Conservation (phyloP, 2,888 invertebrate genomes). For the Perizoma affinitatum region DNA sequence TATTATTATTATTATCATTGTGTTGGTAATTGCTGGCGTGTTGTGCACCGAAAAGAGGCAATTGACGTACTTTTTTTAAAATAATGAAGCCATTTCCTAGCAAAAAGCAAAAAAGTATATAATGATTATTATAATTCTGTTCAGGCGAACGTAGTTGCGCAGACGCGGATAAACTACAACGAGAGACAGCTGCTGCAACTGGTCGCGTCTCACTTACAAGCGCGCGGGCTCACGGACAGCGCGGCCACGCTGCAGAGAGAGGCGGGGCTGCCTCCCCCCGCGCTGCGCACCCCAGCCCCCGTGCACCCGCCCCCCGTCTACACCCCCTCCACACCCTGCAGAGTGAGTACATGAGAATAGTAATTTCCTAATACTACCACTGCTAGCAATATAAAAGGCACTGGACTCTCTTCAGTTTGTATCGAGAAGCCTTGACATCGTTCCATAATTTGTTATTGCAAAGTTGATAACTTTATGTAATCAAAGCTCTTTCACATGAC, state of each 20-base stretch:
- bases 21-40: no score
- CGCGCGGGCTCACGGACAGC: slow-evolving; percentile 89
- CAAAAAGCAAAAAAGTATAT: no score
- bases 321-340: slow-evolving; percentile 77
- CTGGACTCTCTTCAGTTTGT: no score
- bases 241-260: slow-evolving; percentile 91
- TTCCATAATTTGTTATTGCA: no score
- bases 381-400: no score
- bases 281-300: slow-evolving; percentile 47
- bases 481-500: no score
- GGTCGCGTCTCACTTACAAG: slow-evolving; percentile 93
- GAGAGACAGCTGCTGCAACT: slow-evolving; percentile 96
- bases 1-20: no score
- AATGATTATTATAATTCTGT: slow-evolving; percentile 13
- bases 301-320: slow-evolving; percentile 80
- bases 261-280: slow-evolving; percentile 87
- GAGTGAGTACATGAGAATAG: slow-evolving; percentile 58
- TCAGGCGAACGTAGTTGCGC: slow-evolving; percentile 96
- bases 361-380: background rate
- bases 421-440: no score
- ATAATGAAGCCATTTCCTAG: no score
- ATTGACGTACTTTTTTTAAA: no score
- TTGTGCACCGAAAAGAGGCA: no score
- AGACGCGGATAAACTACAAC: slow-evolving; percentile 97
- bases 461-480: no score